Base-by-base conservation (phyloP, 2,888 invertebrate genomes). In the Morpho achilles region DNA sequence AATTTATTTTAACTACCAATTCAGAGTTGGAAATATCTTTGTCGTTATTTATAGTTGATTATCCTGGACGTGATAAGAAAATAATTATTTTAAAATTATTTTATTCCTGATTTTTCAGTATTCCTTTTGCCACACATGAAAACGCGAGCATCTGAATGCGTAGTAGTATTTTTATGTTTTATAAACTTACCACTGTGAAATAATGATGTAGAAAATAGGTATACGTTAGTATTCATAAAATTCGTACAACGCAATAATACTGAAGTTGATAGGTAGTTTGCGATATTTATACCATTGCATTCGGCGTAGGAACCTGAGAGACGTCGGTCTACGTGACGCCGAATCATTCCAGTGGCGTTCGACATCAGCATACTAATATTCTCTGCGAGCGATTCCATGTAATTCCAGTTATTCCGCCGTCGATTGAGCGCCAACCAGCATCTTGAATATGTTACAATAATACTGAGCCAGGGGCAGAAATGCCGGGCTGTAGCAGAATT, bases 361-460 rank as follows among this genome's bases (percentile, higher is more conserved):
- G 80, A 75, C 74, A 72, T 65, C 73, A 75, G 89, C 87, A 89
- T 89, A 87, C 87, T 88, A 88, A 89, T 88, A 84, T 76, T 80
- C 77, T 74, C 74, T 74, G 77, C 80, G 78, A 86, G 81, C 81
- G 77, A 83, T 82, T 82, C 79, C 79, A 71, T 85, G 82, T 86
- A 84, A 87, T 86, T 80, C 83, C 80, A 74, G 72, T 69, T 79
- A 81, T 80, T 78, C 77, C 74, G 72, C 73, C 74, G 70, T 75
- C 80, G 76, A 80, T 81, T 79, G 76, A 76, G 70, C 69, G 68
- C 75, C 76, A 79, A 76, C 80, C 78, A 82, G 78, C 79, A 84
- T 86, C 82, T 87, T 84, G 84, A 84, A 87, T 86, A 86, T 83
- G 84, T 85, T 82, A 80, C 79, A 70, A 69, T 75, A 74, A 72